Percentiles rank a stretch among this genome's conserved stretches.
Conservation (phyloP, 2,888 invertebrate species). For the Ornithoptera alexandrae region DNA sequence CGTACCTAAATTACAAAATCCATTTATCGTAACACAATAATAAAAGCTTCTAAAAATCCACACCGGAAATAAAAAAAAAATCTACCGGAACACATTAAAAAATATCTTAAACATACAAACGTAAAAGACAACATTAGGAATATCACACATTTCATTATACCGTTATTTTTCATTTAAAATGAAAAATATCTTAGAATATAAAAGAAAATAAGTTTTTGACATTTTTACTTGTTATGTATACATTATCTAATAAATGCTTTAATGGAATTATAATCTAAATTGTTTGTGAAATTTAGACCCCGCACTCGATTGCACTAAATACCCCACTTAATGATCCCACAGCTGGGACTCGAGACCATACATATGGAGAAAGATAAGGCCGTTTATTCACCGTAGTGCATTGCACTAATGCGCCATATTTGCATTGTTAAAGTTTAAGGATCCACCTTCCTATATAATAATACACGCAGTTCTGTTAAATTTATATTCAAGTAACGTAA, state of each 20-base stretch:
- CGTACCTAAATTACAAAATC: slow-evolving; percentile 51
- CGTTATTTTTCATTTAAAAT: slow-evolving; percentile 10
- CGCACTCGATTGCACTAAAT: neutral
- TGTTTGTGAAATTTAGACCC: slow-evolving; percentile 18
- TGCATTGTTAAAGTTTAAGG: too few relatives aligned
- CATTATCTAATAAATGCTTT: slow-evolving; percentile 32
- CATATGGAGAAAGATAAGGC: too few relatives aligned
- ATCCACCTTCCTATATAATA: too few relatives aligned
- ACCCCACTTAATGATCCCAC: too few relatives aligned
- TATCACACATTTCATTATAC: slow-evolving; percentile 26
- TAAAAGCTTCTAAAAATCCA: slow-evolving; percentile 28
- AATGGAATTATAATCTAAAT: slow-evolving; percentile 25
- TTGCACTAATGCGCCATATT: too few relatives aligned
- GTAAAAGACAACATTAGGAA: slow-evolving; percentile 24
- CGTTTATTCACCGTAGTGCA: too few relatives aligned
- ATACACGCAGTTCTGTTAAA: too few relatives aligned
- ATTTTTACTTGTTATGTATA: neutral
- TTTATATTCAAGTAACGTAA: too few relatives aligned
- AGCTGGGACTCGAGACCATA: too few relatives aligned
- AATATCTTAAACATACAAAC: slow-evolving; percentile 29
- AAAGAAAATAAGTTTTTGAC: neutral
- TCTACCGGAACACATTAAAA: slow-evolving; percentile 13
- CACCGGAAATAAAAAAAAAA: slow-evolving; percentile 18
- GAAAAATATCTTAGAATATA: slow-evolving; percentile 1
- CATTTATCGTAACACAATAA: slow-evolving; percentile 33